phyloP scores from a whole-genome alignment of 1,140 invertebrate genomes.

The Ephestia elutella region DNA sequence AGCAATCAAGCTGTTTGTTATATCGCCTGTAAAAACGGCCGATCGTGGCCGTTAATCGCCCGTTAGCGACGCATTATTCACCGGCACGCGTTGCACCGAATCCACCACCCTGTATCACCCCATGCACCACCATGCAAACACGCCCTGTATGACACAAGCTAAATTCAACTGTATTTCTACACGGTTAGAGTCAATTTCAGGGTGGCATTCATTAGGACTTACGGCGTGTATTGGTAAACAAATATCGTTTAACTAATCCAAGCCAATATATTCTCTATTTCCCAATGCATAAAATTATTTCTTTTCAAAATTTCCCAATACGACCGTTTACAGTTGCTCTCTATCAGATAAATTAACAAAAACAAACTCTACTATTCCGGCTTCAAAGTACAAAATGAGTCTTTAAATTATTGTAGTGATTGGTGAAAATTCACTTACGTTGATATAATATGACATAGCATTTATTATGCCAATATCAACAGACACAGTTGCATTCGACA shows the following conservation, averaged over 20 bases:
- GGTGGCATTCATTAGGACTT: slow-evolving; percentile 5
- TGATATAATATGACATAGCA: slow-evolving; percentile 51
- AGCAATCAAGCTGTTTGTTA: slow-evolving; percentile 14
- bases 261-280: slow-evolving; percentile 69
- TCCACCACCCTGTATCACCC: slow-evolving; percentile 57
- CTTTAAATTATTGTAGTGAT: neutral
- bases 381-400: slow-evolving; percentile 19
- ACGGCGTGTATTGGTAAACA: slow-evolving; percentile 21
- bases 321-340: slow-evolving; percentile 28
- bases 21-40: slow-evolving; percentile 29
- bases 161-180: slow-evolving; percentile 21
- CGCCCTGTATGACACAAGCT: neutral
- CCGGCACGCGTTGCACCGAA: slow-evolving; percentile 62
- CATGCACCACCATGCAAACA: slow-evolving; percentile 19
- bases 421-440: slow-evolving; percentile 38
- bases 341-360: neutral
- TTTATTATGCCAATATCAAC: slow-evolving; percentile 66
- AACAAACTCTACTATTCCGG: slow-evolving; percentile 17
- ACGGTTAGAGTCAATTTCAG: slow-evolving; percentile 21
- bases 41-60: slow-evolving; percentile 60
- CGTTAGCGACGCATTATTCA: slow-evolving; percentile 68
- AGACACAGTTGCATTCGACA: slow-evolving; percentile 63
- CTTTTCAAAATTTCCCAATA: slow-evolving; percentile 53
- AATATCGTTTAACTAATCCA: slow-evolving; percentile 65
- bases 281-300: slow-evolving; percentile 69